phyloP scores from a whole-genome alignment of 1,140 invertebrate species.

The Coboldia fuscipes region DNA sequence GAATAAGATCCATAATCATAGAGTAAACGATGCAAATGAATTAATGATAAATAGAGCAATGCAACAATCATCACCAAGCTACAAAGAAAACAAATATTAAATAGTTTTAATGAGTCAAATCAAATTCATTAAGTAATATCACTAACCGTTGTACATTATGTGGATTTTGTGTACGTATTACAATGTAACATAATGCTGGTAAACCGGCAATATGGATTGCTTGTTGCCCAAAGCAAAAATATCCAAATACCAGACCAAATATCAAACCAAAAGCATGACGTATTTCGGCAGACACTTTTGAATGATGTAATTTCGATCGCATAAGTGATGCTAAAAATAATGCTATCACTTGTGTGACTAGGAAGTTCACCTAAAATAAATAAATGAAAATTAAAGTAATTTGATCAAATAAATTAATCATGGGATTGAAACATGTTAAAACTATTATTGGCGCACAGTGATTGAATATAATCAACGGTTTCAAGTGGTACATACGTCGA shows the following conservation, averaged over 20 bases:
- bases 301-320: slow-evolving; percentile 43
- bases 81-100: slow-evolving; percentile 5
- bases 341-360: slow-evolving; percentile 57
- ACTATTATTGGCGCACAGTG: too few species aligned
- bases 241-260: slow-evolving; percentile 53
- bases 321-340: slow-evolving; percentile 50
- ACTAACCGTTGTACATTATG: slow-evolving; percentile 38
- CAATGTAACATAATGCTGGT: slow-evolving; percentile 49
- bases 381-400: slow-evolving; percentile 9
- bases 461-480: too few species aligned
- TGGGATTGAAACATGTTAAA: too few species aligned
- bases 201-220: slow-evolving; percentile 53
- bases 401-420: too few species aligned
- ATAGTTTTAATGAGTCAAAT: slow-evolving; percentile 4
- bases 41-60: slow-evolving; percentile 60
- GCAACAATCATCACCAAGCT: slow-evolving; percentile 53
- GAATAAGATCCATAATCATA: slow-evolving; percentile 74
- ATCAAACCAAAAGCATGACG: slow-evolving; percentile 53
- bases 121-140: slow-evolving; percentile 3
- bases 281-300: slow-evolving; percentile 34
- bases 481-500: too few species aligned
- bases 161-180: slow-evolving; percentile 36
- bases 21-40: slow-evolving; percentile 69
- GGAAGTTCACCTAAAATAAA: slow-evolving; percentile 56
- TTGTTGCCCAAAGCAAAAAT: slow-evolving; percentile 77